A percentile compares a stretch with the other conserved stretches of the same genome.
phyloP scores from a whole-genome alignment of 2,888 invertebrate genomes.

The Physocephala rufipes region DNA sequence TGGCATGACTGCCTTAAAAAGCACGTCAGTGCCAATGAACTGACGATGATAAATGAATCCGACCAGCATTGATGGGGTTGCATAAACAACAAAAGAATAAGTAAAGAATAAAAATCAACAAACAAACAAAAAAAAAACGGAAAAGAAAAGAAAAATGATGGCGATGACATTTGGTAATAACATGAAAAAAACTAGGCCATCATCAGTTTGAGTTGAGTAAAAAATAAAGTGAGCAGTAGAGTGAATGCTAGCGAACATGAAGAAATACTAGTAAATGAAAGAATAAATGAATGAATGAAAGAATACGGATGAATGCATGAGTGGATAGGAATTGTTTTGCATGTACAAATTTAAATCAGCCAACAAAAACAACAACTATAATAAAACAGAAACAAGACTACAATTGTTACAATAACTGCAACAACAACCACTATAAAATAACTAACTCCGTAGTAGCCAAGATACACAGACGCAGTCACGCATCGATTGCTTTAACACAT shows the following conservation, averaged over 20 bases:
- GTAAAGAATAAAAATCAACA: too few relatives aligned
- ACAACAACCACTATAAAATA: neutral
- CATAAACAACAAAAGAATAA: neutral
- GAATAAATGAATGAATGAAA: neutral
- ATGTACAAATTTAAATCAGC: neutral
- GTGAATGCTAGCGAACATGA: neutral
- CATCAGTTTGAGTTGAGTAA: too few relatives aligned
- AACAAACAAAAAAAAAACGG: neutral
- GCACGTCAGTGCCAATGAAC: slow-evolving; percentile 20
- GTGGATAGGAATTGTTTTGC: too few relatives aligned
- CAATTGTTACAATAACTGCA: neutral
- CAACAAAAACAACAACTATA: neutral
- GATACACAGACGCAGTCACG: too few relatives aligned
- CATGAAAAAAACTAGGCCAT: neutral
- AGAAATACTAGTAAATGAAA: neutral
- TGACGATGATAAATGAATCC: slow-evolving; percentile 8
- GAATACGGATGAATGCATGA: too few relatives aligned
- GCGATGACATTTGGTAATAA: neutral
- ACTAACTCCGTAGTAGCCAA: too few relatives aligned
- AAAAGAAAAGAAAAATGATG: neutral
- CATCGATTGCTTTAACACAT: too few relatives aligned
- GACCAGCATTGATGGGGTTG: slow-evolving; percentile 14
- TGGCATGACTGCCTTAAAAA: slow-evolving; percentile 24
- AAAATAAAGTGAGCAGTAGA: too few relatives aligned
- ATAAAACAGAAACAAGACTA: neutral